These are phyloP conservation scores for Urophycis tenuis DNA, from an alignment of 2,797 vertebrate species.

Conservation along the genomic window DNA sequence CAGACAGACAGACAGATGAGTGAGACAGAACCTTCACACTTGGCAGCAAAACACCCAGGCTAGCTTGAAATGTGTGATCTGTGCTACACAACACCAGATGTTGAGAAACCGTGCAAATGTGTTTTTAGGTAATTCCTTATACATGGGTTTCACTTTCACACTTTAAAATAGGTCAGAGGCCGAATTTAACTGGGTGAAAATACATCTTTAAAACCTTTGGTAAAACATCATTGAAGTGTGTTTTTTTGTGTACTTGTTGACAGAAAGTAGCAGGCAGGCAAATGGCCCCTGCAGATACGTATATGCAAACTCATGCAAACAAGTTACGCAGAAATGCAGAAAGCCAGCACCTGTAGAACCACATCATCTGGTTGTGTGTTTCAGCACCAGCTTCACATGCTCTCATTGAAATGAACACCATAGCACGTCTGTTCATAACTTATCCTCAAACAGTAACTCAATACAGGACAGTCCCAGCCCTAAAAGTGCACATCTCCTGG, in stretches of 20 bases:
- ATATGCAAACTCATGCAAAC: conserved; percentile 8
- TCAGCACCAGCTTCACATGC: background rate
- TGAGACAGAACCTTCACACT: background rate
- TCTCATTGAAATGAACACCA: background rate
- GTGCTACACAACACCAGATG: background rate
- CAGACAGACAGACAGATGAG: background rate
- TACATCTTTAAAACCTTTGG: background rate
- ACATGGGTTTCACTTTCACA: background rate
- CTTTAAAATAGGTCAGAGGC: background rate
- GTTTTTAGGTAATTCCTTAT: background rate
- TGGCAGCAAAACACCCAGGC: background rate
- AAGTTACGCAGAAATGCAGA: background rate
- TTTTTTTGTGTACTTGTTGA: background rate
- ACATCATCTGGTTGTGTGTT: background rate
- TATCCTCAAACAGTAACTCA: background rate
- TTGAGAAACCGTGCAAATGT: background rate
- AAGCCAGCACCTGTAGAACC: background rate
- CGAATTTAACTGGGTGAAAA: background rate
- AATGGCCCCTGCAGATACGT: background rate
- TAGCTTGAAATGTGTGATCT: background rate
- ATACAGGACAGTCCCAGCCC: background rate
- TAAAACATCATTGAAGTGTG: background rate
- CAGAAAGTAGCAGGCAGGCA: background rate
- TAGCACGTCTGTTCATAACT: background rate
- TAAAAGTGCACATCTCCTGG: background rate